phyloP scores from a whole-genome alignment of 2,888 invertebrate species.

The Hirudinaria manillensis region DNA sequence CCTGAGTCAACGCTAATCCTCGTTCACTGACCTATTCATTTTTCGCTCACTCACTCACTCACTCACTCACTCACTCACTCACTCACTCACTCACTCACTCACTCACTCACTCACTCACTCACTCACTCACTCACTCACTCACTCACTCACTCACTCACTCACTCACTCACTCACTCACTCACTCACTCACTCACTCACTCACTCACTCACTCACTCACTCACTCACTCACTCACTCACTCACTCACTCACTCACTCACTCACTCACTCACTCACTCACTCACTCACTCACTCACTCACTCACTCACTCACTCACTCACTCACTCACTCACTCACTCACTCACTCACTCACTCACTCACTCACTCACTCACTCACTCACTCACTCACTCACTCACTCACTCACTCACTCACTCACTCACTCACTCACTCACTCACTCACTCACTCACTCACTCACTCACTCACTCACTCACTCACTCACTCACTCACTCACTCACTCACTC shows the following conservation, averaged over 20 bases:
- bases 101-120: conserved; percentile 33
- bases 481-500: conserved; percentile 22
- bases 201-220: conserved; percentile 30
- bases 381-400: conserved; percentile 27
- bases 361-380: conserved; percentile 27
- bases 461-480: conserved; percentile 16
- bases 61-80: conserved; percentile 33
- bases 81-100: conserved; percentile 33
- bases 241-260: neutral
- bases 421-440: conserved; percentile 21
- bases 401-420: conserved; percentile 27
- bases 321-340: conserved; percentile 19
- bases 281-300: conserved; percentile 15
- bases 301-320: conserved; percentile 11
- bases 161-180: conserved; percentile 28
- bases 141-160: neutral
- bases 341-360: conserved; percentile 25
- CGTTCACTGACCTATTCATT: conserved; percentile 19
- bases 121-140: neutral
- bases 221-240: conserved; percentile 20
- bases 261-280: conserved; percentile 16
- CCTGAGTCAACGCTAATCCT: neutral
- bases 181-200: conserved; percentile 27
- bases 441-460: conserved; percentile 19
- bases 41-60: conserved; percentile 31